A percentile compares a stretch with the other conserved stretches of the same genome.
These are phyloP conservation scores for Operophtera brumata DNA, from an alignment of 2,888 invertebrate species.

Conservation along the genomic window DNA sequence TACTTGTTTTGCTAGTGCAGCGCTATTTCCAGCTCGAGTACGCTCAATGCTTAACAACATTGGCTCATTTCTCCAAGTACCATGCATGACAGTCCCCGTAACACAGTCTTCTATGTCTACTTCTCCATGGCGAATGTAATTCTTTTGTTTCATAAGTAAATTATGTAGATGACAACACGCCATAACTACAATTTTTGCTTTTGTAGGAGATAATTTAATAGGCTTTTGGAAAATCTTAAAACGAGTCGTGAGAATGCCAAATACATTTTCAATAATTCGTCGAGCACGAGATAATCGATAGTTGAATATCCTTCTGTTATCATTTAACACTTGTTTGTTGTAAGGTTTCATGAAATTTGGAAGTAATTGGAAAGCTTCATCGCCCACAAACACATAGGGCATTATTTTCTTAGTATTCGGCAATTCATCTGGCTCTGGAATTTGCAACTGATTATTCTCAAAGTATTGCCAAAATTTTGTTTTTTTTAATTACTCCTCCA, in stretches of 20 bases:
- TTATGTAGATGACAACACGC: conserved; percentile 15
- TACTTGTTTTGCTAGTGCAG: conserved; percentile 18
- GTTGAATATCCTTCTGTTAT: conserved; percentile 20
- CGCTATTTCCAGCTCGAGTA: conserved; percentile 18
- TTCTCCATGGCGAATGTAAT: conserved; percentile 6
- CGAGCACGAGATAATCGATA: conserved; percentile 25
- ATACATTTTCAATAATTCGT: conserved; percentile 22
- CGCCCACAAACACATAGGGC: conserved; percentile 8
- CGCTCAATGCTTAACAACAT: conserved; percentile 14
- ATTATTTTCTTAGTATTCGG: no score
- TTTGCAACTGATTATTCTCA: no score
- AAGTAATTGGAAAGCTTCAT: conserved; percentile 21
- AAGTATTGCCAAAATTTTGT: no score
- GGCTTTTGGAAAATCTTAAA: conserved; percentile 23
- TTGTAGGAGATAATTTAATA: conserved; percentile 7
- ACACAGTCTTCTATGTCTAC: conserved; percentile 12
- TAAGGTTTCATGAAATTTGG: conserved; percentile 10
- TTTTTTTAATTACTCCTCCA: no score
- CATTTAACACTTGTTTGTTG: conserved; percentile 14
- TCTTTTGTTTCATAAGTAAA: no score
- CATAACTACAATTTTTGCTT: conserved; percentile 11
- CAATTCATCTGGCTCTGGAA: no score
- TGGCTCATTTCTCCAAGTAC: conserved; percentile 19
- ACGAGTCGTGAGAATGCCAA: conserved; percentile 21
- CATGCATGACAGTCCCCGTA: conserved; percentile 13